phyloP scores from a whole-genome alignment of 2,797 vertebrate species.

The Varecia variegata region DNA sequence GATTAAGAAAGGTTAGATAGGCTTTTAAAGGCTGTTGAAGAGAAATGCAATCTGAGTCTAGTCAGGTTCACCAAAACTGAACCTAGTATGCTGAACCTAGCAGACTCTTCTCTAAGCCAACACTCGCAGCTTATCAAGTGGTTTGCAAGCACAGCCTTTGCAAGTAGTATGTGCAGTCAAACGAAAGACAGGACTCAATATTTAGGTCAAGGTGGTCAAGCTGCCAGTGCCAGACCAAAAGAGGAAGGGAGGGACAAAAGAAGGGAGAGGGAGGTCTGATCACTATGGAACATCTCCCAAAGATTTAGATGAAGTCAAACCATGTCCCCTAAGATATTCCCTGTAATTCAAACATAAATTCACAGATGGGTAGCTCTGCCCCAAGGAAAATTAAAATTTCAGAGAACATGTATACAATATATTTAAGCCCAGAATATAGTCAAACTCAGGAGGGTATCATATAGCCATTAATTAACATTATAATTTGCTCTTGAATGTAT shows the following conservation, averaged over 20 bases:
- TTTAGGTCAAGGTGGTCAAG: background rate
- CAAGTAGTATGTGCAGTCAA: background rate
- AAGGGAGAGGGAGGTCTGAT: constrained; percentile 25
- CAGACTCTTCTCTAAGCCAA: background rate
- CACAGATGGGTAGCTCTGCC: background rate
- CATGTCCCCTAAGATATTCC: background rate
- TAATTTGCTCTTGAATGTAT: constrained; percentile 21
- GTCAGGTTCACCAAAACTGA: background rate
- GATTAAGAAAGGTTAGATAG: constrained; percentile 69
- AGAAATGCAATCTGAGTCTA: background rate
- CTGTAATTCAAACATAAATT: constrained; percentile 23
- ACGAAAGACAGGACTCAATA: background rate
- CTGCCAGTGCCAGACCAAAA: background rate
- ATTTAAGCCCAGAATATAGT: constrained; percentile 7
- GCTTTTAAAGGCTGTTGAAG: background rate
- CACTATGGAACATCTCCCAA: constrained; percentile 40
- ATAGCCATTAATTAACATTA: constrained; percentile 26
- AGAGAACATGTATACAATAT: constrained; percentile 1
- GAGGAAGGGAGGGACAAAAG: background rate
- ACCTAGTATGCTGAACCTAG: background rate
- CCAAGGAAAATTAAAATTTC: constrained; percentile 31
- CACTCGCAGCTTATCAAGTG: background rate
- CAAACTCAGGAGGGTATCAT: background rate
- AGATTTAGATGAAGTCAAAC: constrained; percentile 17
- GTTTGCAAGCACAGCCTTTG: background rate